Base-by-base conservation (phyloP, 2,888 invertebrate species). In the Limulus polyphemus region DNA sequence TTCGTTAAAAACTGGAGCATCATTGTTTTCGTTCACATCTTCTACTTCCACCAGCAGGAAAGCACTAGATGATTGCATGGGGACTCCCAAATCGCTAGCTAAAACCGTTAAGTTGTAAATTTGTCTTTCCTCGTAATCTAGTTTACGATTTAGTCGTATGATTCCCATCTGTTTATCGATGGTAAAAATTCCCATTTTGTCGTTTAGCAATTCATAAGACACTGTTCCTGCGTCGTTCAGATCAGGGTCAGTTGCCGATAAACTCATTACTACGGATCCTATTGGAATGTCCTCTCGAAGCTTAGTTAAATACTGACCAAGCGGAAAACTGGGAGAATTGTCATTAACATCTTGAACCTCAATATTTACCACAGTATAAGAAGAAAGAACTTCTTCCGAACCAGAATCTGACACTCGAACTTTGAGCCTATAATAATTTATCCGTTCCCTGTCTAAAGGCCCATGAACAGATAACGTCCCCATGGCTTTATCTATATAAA, bases 1-100 rank as follows among this genome's bases (percentile, higher is more conserved):
- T 75, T 88, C 89, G 59, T 82, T 81, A 77, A 95, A 95, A 68
- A 81, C 79, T 1, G 95, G 93, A 60, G 90, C 81, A 77, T 85
- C 84, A 61, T 84, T 80, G 78, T 95, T 95, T 78, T 95, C 95
- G 78, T 97, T 92, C 17, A 95, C 94, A 78, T 97, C 95, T 69
- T 89, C 86, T 65, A 79, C 76, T 78, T 93, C 90, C 60, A 97
- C 83, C 59, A 78, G 73, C 49, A 97, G 83, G 64, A 85, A 83
- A 63, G 90, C 86, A 72, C 88, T 87, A 1, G 90, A 83, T 65
- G 84, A 84, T 67, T 92, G 78, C 7, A 88, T 81, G 61, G 83
- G 83, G 9, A 69, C 67, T 0, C 94, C 97, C 49, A 84, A 83
- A 79, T 97, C 95, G 56, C 83, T 83, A 1, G 92, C 95, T 63